These are phyloP conservation scores for Coilia nasus DNA, from an alignment of 2,797 vertebrate species.

Conservation along the genomic window DNA sequence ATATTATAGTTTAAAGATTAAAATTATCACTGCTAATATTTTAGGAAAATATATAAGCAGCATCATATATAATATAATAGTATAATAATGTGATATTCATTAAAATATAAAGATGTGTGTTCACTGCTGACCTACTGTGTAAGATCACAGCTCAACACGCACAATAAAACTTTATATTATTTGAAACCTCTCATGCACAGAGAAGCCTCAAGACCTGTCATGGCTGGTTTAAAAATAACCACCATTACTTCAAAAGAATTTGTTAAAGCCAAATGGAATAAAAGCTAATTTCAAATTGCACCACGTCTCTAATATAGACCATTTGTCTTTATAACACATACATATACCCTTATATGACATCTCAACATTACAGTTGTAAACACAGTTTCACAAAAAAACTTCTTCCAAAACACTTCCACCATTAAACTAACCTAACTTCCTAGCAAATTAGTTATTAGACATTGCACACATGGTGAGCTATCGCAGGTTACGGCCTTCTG, in stretches of 20 bases:
- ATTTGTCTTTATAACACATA: not conserved
- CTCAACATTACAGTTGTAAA: constrained; percentile 10
- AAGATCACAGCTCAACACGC: not conserved
- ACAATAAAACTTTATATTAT: constrained; percentile 29
- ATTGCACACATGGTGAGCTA: not conserved
- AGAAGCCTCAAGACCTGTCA: constrained; percentile 65
- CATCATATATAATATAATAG: constrained; percentile 72
- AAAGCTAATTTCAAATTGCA: constrained; percentile 9
- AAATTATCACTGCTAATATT: constrained; percentile 20
- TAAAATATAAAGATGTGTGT: constrained; percentile 68
- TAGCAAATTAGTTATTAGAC: constrained; percentile 10
- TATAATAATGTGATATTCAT: constrained; percentile 60
- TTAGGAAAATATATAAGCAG: constrained; percentile 55
- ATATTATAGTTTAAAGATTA: constrained; percentile 44
- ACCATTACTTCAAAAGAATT: constrained; percentile 30
- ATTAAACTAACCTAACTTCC: constrained; percentile 3
- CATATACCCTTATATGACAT: not conserved
- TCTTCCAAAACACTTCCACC: not conserved
- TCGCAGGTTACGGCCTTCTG: not conserved
- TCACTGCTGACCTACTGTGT: constrained; percentile 45
- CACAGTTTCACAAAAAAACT: not conserved
- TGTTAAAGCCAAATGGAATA: constrained; percentile 23
- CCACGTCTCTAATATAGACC: constrained; percentile 2
- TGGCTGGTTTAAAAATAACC: constrained; percentile 67
- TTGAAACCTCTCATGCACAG: constrained; percentile 73